These are phyloP conservation scores for Andricus grossulariae DNA, from an alignment of 1,140 invertebrate genomes.

Conservation along the genomic window DNA sequence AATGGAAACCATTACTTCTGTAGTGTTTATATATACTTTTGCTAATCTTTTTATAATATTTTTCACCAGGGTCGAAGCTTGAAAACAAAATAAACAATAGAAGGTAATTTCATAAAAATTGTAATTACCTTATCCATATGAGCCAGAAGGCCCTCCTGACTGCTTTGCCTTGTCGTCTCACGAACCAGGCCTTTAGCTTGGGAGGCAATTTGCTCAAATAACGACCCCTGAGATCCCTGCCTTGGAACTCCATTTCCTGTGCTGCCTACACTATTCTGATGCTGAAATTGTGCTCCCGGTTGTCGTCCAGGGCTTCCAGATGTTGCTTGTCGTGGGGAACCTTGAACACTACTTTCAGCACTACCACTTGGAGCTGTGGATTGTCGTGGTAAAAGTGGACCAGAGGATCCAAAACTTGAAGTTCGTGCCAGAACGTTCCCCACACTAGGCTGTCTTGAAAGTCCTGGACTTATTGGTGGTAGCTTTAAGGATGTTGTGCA, in stretches of 20 bases:
- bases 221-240: slow-evolving; percentile 87
- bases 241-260: slow-evolving; percentile 77
- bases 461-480: slow-evolving; percentile 74
- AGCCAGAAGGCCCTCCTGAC: slow-evolving; percentile 91
- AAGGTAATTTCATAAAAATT: slow-evolving; percentile 36
- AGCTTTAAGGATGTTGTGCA: slow-evolving; percentile 53
- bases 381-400: slow-evolving; percentile 62
- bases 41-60: too few species aligned
- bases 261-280: slow-evolving; percentile 61
- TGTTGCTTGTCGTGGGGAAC: slow-evolving; percentile 30
- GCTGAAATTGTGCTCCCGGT: slow-evolving; percentile 57
- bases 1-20: too few species aligned
- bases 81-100: background rate
- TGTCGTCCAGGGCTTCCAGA: slow-evolving; percentile 41
- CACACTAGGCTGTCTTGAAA: slow-evolving; percentile 80
- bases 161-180: slow-evolving; percentile 90
- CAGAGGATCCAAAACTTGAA: slow-evolving; percentile 78
- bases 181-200: slow-evolving; percentile 91
- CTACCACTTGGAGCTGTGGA: slow-evolving; percentile 51
- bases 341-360: slow-evolving; percentile 45
- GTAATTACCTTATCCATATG: slow-evolving; percentile 89
- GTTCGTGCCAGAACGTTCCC: slow-evolving; percentile 80
- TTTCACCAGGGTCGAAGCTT: background rate
- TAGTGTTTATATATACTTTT: too few species aligned
- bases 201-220: slow-evolving; percentile 89